These are phyloP conservation scores for Psettodes erumei DNA, from an alignment of 2,113 vertebrate genomes.

Conservation along the genomic window DNA sequence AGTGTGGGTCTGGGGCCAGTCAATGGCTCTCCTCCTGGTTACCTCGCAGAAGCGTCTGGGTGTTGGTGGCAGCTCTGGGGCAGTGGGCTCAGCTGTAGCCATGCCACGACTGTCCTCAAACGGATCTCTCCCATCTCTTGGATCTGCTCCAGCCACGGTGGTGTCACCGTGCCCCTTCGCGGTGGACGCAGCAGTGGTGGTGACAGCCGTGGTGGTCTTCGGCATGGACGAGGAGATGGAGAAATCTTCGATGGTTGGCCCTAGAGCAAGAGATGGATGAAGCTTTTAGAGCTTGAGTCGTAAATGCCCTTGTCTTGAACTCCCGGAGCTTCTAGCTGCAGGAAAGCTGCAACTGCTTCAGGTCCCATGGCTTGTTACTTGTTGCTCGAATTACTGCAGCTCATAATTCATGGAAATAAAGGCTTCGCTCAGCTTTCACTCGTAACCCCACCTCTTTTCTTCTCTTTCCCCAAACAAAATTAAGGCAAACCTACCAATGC, in stretches of 20 bases:
- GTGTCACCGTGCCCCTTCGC: slow-evolving; percentile 83
- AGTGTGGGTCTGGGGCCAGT: slow-evolving; percentile 96
- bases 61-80: slow-evolving; percentile 88
- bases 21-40: slow-evolving; percentile 88
- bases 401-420: slow-evolving; percentile 56
- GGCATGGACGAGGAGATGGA: slow-evolving; percentile 85
- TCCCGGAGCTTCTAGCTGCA: slow-evolving; percentile 16
- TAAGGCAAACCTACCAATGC: slow-evolving; percentile 32
- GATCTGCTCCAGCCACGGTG: slow-evolving; percentile 82
- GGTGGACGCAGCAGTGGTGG: slow-evolving; percentile 85
- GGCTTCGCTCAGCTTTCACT: slow-evolving; percentile 23
- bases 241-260: slow-evolving; percentile 89
- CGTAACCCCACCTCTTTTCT: slow-evolving; percentile 13
- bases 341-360: slow-evolving; percentile 28
- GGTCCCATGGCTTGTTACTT: slow-evolving; percentile 27
- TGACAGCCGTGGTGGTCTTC: slow-evolving; percentile 82
- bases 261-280: slow-evolving; percentile 75
- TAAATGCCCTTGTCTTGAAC: slow-evolving; percentile 43
- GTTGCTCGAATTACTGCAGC: slow-evolving; percentile 34
- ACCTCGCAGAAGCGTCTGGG: slow-evolving; percentile 94
- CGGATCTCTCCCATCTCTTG: slow-evolving; percentile 88
- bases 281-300: slow-evolving; percentile 34
- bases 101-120: slow-evolving; percentile 84
- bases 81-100: slow-evolving; percentile 86
- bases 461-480: slow-evolving; percentile 41